Conservation (phyloP, 1,140 invertebrate species). For the Lanistes nyassanus region DNA sequence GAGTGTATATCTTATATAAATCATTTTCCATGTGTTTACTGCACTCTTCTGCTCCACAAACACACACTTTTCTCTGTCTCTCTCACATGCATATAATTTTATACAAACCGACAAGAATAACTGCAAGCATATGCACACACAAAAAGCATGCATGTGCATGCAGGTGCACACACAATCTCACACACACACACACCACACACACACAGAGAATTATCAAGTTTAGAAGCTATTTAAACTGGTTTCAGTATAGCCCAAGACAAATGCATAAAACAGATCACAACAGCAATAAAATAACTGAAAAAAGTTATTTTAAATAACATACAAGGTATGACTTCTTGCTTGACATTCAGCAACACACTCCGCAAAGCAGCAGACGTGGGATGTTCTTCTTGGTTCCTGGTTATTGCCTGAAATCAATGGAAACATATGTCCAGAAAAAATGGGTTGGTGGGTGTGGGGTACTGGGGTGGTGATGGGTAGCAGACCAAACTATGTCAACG, state of each 20-base stretch:
- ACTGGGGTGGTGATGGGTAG: too few relatives aligned
- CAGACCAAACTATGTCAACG: too few relatives aligned
- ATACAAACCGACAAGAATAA: not conserved
- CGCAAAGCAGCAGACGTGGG: conserved; percentile 21
- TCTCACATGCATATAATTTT: not conserved
- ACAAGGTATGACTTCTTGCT: conserved; percentile 30
- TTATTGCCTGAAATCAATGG: conserved; percentile 18
- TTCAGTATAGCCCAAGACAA: too few relatives aligned
- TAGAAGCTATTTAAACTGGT: too few relatives aligned
- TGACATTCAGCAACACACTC: conserved; percentile 28
- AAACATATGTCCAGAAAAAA: too few relatives aligned
- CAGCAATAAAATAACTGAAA: too few relatives aligned
- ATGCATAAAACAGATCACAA: too few relatives aligned
- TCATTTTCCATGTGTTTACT: not conserved
- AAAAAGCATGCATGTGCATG: not conserved
- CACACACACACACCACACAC: too few relatives aligned
- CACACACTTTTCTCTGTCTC: not conserved
- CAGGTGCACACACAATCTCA: not conserved
- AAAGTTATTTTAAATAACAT: not conserved
- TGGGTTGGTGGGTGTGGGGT: too few relatives aligned
- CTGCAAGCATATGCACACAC: not conserved
- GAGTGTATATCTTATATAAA: too few relatives aligned
- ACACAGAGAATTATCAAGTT: too few relatives aligned
- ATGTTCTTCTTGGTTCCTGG: conserved; percentile 26
- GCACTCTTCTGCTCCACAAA: not conserved